Percentiles rank a stretch among this genome's conserved stretches.
Conservation (phyloP, 2,797 vertebrate species). For the Takifugu ocellatus region DNA sequence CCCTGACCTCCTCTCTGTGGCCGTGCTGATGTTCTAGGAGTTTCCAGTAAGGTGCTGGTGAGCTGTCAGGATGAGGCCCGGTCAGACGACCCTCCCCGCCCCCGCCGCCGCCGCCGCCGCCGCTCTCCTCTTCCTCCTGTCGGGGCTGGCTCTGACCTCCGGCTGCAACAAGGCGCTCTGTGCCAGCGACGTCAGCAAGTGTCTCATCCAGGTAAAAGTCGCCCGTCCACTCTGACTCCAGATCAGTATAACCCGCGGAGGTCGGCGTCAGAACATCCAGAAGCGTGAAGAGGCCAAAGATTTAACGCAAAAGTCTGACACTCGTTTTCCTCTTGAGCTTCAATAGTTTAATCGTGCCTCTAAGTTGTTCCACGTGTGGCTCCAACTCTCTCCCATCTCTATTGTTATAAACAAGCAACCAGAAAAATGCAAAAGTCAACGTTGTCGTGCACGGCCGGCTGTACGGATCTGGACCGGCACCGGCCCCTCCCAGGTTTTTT, state of each 20-base stretch:
- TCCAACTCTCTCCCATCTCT: too few relatives aligned
- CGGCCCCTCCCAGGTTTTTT: too few relatives aligned
- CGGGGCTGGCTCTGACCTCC: slow-evolving; percentile 73
- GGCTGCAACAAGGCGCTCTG: slow-evolving; percentile 97
- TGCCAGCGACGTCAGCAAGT: slow-evolving; percentile 98
- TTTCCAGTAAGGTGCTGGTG: slow-evolving; percentile 59
- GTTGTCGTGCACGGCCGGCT: too few relatives aligned
- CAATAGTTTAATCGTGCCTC: too few relatives aligned
- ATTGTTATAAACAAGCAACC: too few relatives aligned
- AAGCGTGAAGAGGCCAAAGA: too few relatives aligned
- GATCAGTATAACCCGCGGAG: too few relatives aligned
- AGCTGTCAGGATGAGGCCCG: slow-evolving; percentile 84
- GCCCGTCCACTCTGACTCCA: not conserved
- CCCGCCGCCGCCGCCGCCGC: slow-evolving; percentile 17
- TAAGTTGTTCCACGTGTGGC: too few relatives aligned
- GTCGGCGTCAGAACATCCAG: too few relatives aligned
- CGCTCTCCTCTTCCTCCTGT: slow-evolving; percentile 77
- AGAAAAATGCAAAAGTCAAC: too few relatives aligned
- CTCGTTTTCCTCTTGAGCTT: not conserved
- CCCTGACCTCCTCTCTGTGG: slow-evolving; percentile 3
- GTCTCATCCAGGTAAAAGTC: slow-evolving; percentile 89
- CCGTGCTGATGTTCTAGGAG: slow-evolving; percentile 48
- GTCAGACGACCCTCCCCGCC: slow-evolving; percentile 65
- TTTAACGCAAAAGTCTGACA: too few relatives aligned
- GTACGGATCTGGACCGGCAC: too few relatives aligned